phyloP scores from a whole-genome alignment of 2,797 vertebrate genomes.

The Caiman crocodilus region DNA sequence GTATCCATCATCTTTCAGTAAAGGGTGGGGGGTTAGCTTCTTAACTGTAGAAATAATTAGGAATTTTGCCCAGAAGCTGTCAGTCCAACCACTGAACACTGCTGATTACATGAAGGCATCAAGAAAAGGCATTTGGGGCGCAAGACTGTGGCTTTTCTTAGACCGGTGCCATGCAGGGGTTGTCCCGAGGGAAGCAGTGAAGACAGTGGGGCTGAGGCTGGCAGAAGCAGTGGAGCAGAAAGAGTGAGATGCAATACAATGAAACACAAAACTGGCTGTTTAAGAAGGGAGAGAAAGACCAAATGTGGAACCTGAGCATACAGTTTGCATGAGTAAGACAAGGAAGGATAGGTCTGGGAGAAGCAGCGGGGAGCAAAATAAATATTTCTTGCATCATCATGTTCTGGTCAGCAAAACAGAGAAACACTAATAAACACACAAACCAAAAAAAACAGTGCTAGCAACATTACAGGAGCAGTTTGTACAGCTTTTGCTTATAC shows the following conservation, averaged over 20 bases:
- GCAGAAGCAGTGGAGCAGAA: background rate
- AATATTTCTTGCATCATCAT: background rate
- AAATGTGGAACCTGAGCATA: background rate
- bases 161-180: background rate
- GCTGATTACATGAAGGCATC: background rate
- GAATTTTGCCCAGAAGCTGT: background rate
- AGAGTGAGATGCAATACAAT: background rate
- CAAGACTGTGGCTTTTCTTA: background rate
- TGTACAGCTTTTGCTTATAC: conserved; percentile 9
- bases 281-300: background rate
- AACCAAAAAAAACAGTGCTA: background rate
- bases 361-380: conserved; percentile 15
- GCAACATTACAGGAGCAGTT: background rate
- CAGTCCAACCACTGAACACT: background rate
- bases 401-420: conserved; percentile 34
- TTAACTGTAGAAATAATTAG: background rate
- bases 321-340: background rate
- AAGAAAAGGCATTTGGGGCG: background rate
- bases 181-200: background rate
- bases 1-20: background rate
- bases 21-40: background rate
- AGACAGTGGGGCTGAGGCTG: background rate
- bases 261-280: background rate
- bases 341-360: background rate
- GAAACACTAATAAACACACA: background rate